These are phyloP conservation scores for Pocota personata DNA, from an alignment of 2,888 invertebrate species.

Conservation along the genomic window DNA sequence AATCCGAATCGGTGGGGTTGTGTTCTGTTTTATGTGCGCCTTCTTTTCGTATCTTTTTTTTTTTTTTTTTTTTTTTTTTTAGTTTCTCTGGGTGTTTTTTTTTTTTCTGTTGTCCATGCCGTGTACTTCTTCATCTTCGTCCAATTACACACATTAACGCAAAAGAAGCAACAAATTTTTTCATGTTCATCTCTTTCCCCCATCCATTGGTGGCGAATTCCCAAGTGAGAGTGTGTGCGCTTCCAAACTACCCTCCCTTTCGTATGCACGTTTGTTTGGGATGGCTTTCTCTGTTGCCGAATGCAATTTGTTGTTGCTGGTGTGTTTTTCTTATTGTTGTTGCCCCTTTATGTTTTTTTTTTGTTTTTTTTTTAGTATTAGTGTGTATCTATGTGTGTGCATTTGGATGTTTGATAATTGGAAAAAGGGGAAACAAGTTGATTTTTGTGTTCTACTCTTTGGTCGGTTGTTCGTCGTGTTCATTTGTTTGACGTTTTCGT, in stretches of 20 bases:
- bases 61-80: slow-evolving; percentile 42
- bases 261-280: slow-evolving; percentile 34
- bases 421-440: slow-evolving; percentile 69
- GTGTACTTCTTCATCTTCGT: slow-evolving; percentile 72
- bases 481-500: slow-evolving; percentile 78
- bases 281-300: slow-evolving; percentile 51
- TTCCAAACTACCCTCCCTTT: slow-evolving; percentile 57
- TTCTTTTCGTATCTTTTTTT: slow-evolving; percentile 57
- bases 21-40: slow-evolving; percentile 71
- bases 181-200: slow-evolving; percentile 73
- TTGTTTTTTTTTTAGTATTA: background rate
- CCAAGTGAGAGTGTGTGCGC: slow-evolving; percentile 37
- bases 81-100: slow-evolving; percentile 62
- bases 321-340: slow-evolving; percentile 38
- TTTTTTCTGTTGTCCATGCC: slow-evolving; percentile 72
- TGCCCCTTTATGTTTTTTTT: slow-evolving; percentile 24
- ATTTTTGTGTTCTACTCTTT: slow-evolving; percentile 72
- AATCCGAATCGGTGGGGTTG: slow-evolving; percentile 61
- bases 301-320: slow-evolving; percentile 58
- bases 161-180: slow-evolving; percentile 74
- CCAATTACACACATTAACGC: slow-evolving; percentile 74
- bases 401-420: slow-evolving; percentile 69
- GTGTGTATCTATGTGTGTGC: background rate
- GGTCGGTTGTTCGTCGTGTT: slow-evolving; percentile 69
- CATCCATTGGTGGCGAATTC: slow-evolving; percentile 49